Percentiles rank a stretch among this genome's conserved stretches.
Evolutionary conservation across 2,797 vertebrate species (phyloP).

Genomic region (Labeo calbasu): DNA sequence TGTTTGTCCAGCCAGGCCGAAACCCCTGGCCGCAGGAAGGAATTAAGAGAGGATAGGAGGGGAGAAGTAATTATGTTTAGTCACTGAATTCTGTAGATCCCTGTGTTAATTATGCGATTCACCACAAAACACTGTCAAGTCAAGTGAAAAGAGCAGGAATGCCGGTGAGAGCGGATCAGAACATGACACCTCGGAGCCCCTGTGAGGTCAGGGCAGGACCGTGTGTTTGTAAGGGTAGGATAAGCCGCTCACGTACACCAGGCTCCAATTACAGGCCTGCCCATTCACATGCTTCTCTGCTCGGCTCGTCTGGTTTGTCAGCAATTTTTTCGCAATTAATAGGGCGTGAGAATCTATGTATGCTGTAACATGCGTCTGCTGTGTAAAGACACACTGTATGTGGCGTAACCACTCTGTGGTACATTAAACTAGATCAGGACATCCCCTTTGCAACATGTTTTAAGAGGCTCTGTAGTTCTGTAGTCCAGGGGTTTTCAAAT

Average conservation of each 20-base stretch:
- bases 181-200: conserved; percentile 61
- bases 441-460: background rate
- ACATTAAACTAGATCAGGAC: background rate
- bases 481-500: background rate
- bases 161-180: conserved; percentile 57
- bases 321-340: conserved; percentile 53
- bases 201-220: conserved; percentile 51
- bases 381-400: background rate
- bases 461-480: background rate
- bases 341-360: conserved; percentile 8
- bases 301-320: conserved; percentile 47
- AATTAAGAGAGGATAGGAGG: conserved; percentile 63
- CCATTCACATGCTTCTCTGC: conserved; percentile 51
- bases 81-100: conserved; percentile 65
- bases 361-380: background rate
- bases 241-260: conserved; percentile 51
- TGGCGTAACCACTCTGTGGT: background rate
- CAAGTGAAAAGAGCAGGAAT: conserved; percentile 66
- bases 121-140: conserved; percentile 65
- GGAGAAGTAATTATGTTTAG: conserved; percentile 68
- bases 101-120: conserved; percentile 66
- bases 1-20: conserved; percentile 66
- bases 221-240: conserved; percentile 48
- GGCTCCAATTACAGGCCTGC: conserved; percentile 58
- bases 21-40: conserved; percentile 64